Conservation (phyloP, 1,140 invertebrate genomes). For the Ridgeia piscesae region DNA sequence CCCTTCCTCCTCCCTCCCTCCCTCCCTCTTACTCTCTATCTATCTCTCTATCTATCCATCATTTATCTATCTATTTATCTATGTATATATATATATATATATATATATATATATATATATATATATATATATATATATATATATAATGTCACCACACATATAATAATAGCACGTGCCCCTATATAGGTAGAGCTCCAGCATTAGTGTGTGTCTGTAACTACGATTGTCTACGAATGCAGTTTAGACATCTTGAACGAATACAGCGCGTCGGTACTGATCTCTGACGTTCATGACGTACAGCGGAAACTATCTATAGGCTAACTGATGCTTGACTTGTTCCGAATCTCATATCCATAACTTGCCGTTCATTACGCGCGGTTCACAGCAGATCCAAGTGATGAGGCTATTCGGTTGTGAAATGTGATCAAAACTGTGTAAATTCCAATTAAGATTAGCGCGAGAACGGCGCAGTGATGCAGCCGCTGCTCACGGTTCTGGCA, state of each 20-base stretch:
- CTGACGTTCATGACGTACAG: background rate
- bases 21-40: too few species aligned
- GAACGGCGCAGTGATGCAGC: background rate
- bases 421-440: conserved; percentile 6
- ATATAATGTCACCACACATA: background rate
- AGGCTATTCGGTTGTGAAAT: background rate
- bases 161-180: background rate
- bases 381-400: background rate
- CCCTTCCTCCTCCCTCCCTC: too few species aligned
- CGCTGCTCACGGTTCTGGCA: background rate
- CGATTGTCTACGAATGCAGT: background rate
- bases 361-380: background rate
- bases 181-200: background rate
- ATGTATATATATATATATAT: too few species aligned
- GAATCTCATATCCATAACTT: background rate
- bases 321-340: background rate
- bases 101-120: background rate
- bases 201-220: background rate
- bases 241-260: background rate
- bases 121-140: conserved; percentile 7
- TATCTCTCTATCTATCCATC: too few species aligned
- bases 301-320: background rate
- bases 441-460: background rate
- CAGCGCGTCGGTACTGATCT: background rate
- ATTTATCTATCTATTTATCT: too few species aligned